These are phyloP conservation scores for Leptothorax acervorum DNA, from an alignment of 2,888 invertebrate genomes.

Conservation along the genomic window DNA sequence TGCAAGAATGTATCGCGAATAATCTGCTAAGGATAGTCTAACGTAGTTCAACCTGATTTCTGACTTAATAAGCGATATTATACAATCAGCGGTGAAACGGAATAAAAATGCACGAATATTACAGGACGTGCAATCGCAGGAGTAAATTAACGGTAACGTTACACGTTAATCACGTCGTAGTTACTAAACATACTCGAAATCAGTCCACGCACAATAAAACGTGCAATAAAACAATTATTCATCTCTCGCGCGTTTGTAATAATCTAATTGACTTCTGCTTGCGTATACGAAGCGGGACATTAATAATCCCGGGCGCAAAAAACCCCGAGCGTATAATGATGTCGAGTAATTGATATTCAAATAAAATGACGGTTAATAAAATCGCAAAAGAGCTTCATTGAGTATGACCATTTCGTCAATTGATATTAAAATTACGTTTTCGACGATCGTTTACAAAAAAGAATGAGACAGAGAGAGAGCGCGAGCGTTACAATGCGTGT, in stretches of 20 bases:
- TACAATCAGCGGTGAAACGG: conserved; percentile 69
- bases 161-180: conserved; percentile 64
- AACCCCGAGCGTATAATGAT: conserved; percentile 32
- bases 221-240: conserved; percentile 44
- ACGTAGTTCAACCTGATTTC: conserved; percentile 69
- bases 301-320: conserved; percentile 40
- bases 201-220: conserved; percentile 17
- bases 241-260: conserved; percentile 46
- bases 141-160: conserved; percentile 71
- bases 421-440: conserved; percentile 53
- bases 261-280: conserved; percentile 49
- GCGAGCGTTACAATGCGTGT: conserved; percentile 15
- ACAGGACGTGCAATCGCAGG: conserved; percentile 62
- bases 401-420: conserved; percentile 17
- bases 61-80: conserved; percentile 72
- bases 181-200: conserved; percentile 41
- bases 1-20: neutral
- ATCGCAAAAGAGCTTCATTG: conserved; percentile 24
- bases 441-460: conserved; percentile 7
- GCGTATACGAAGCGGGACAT: conserved; percentile 3
- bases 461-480: neutral
- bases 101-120: conserved; percentile 65
- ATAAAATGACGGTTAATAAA: conserved; percentile 50
- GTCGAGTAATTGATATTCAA: conserved; percentile 47
- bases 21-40: conserved; percentile 31